phyloP scores from a whole-genome alignment of 2,888 invertebrate species.

The Leptarthrus brevirostris region DNA sequence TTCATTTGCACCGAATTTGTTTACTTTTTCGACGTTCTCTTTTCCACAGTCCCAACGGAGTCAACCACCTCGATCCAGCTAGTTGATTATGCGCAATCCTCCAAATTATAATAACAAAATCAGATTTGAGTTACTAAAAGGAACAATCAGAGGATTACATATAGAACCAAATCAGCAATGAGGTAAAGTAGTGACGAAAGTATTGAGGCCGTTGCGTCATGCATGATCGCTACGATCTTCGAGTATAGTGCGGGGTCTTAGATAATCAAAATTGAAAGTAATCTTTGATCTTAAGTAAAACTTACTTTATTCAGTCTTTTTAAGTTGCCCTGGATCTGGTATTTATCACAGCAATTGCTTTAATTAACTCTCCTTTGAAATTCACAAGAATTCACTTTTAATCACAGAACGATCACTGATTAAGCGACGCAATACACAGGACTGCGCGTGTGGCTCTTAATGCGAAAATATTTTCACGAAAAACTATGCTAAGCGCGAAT shows the following conservation, averaged over 20 bases:
- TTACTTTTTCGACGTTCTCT: neutral
- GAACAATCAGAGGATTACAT: no score
- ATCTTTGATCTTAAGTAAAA: neutral
- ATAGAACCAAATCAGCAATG: no score
- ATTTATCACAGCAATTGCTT: neutral
- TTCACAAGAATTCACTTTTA: neutral
- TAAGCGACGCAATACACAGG: neutral
- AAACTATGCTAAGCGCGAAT: neutral
- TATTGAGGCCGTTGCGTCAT: neutral
- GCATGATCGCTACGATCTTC: no score
- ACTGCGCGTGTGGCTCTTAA: neutral
- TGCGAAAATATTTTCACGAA: neutral
- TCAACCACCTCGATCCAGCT: constrained; percentile 10
- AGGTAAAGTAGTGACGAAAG: constrained; percentile 4
- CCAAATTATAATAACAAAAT: neutral
- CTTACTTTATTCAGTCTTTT: neutral
- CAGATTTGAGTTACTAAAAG: no score
- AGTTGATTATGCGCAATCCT: constrained; percentile 9
- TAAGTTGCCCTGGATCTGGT: no score
- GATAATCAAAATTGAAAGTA: no score
- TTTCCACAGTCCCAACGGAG: neutral
- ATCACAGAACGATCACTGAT: neutral
- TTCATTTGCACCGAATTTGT: neutral
- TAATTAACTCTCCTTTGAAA: neutral
- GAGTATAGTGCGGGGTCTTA: no score